Conservation (phyloP, 2,797 vertebrate species). For the Neosalanx taihuensis region DNA sequence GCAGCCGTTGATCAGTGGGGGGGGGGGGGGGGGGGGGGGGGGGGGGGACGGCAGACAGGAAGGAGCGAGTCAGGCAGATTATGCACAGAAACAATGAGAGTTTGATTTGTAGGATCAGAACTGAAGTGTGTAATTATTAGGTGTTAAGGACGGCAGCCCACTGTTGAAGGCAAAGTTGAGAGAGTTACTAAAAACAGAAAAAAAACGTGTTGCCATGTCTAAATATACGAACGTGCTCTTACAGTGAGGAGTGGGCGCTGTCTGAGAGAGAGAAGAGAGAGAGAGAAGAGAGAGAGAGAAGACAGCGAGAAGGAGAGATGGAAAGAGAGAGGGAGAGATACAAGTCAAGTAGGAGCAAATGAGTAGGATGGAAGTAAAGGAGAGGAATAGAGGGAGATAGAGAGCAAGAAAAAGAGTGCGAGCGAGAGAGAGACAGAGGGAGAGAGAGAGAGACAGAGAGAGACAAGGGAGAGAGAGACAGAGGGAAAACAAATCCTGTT, state of each 20-base stretch:
- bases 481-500: no score
- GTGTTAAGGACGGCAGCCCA: background rate
- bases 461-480: no score
- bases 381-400: background rate
- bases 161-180: constrained; percentile 1
- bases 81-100: background rate
- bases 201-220: constrained; percentile 22
- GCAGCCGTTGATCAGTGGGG: constrained; percentile 45
- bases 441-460: background rate
- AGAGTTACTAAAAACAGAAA: background rate
- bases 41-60: constrained; percentile 7
- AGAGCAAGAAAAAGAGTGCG: no score
- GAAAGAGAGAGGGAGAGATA: background rate
- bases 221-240: constrained; percentile 44
- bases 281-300: background rate
- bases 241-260: background rate
- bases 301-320: no score
- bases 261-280: no score
- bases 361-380: background rate
- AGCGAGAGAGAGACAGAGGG: background rate
- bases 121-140: background rate
- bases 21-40: no score
- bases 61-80: background rate
- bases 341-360: background rate
- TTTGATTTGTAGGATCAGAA: background rate